These are phyloP conservation scores for Perca flavescens DNA, from an alignment of 2,113 vertebrate species.

Conservation along the genomic window DNA sequence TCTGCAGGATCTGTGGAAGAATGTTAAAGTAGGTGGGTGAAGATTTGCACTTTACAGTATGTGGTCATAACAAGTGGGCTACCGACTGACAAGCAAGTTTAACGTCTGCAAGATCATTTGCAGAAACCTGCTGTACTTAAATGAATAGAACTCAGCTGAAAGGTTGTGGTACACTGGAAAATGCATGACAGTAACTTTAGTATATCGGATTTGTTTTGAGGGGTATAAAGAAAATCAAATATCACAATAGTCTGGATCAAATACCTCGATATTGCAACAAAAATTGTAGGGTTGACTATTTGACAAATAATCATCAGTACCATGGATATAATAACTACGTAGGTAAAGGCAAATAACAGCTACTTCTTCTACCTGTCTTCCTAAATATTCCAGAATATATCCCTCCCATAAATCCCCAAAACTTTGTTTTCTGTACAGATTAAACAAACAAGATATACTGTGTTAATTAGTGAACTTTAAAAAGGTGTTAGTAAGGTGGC, in stretches of 20 bases:
- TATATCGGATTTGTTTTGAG: not conserved
- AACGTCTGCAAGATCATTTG: not conserved
- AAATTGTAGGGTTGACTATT: too few species aligned
- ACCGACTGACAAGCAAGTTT: not conserved
- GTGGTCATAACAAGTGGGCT: not conserved
- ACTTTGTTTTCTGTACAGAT: not conserved
- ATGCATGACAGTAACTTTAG: not conserved
- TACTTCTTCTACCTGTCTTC: too few species aligned
- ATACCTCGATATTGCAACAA: too few species aligned
- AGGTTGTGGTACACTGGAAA: not conserved
- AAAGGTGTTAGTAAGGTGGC: not conserved
- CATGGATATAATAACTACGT: too few species aligned
- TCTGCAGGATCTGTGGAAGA: conserved; percentile 91
- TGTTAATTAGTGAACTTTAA: not conserved
- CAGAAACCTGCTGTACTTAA: not conserved
- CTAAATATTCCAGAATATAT: too few species aligned
- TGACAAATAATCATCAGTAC: too few species aligned
- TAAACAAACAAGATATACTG: not conserved
- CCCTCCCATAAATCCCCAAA: too few species aligned
- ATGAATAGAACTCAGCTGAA: not conserved
- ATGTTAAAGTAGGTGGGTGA: not conserved
- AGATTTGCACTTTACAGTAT: not conserved
- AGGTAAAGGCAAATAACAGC: too few species aligned
- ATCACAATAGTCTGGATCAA: too few species aligned
- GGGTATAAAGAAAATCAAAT: too few species aligned